A percentile compares a stretch with the other conserved stretches of the same genome.
Conservation (phyloP, 2,113 vertebrate genomes). For the Pteropus alecto region DNA sequence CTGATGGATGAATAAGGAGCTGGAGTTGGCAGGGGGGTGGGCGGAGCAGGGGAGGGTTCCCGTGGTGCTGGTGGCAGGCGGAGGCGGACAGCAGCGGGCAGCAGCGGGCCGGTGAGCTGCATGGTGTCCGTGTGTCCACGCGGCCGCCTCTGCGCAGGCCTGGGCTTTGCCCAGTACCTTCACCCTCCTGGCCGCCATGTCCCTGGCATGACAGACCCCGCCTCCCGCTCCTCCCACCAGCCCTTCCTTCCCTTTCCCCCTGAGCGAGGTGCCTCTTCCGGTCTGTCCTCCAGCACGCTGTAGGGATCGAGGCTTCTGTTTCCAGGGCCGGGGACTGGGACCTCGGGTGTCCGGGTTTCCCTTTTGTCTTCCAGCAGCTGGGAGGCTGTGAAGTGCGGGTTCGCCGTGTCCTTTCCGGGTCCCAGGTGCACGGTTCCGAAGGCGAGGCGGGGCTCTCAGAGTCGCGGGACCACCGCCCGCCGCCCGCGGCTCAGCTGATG, state of each 20-base stretch:
- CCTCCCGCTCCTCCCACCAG: rapidly evolving
- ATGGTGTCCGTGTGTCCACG: not conserved
- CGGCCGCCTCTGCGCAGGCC: not conserved
- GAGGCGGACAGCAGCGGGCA: too few relatives aligned
- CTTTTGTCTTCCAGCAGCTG: not conserved
- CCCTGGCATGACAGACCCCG: too few relatives aligned
- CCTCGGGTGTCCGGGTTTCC: too few relatives aligned
- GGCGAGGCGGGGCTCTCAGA: not conserved
- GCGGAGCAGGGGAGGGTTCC: rapidly evolving
- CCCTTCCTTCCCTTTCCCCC: rapidly evolving
- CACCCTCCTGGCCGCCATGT: too few relatives aligned
- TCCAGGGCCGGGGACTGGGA: not conserved
- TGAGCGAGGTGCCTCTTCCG: too few relatives aligned
- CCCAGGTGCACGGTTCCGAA: not conserved
- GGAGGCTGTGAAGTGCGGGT: not conserved
- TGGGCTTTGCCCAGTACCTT: too few relatives aligned
- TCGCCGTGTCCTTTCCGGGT: rapidly evolving
- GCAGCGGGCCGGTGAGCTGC: not conserved
- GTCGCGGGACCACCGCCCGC: not conserved
- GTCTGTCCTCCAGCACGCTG: too few relatives aligned
- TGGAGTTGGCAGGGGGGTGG: not conserved
- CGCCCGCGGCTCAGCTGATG: not conserved
- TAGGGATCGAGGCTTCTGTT: not conserved
- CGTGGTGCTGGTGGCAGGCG: rapidly evolving
- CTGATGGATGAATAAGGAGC: too few relatives aligned